These are phyloP conservation scores for Centruroides vittatus DNA, from an alignment of 1,140 invertebrate genomes.

Conservation along the genomic window DNA sequence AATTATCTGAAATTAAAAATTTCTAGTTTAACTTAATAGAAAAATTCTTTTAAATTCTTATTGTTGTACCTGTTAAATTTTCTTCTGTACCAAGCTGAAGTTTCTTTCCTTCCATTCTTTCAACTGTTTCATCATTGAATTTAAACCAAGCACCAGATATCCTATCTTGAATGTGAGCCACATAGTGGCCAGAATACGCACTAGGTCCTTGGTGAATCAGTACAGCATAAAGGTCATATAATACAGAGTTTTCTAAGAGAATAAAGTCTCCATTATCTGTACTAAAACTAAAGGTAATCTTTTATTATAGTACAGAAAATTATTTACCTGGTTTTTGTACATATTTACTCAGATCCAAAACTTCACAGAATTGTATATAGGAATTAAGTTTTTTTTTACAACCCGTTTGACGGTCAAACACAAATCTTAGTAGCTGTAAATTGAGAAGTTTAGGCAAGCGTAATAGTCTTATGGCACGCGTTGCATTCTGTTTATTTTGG, in stretches of 20 bases:
- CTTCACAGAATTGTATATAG: constrained; percentile 47
- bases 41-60: background rate
- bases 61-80: background rate
- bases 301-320: background rate
- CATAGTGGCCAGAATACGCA: constrained; percentile 56
- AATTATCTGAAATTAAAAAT: background rate
- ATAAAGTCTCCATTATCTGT: background rate
- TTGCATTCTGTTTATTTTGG: constrained; percentile 45
- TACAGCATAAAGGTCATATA: constrained; percentile 49
- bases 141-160: constrained; percentile 30
- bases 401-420: constrained; percentile 48
- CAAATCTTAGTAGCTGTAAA: constrained; percentile 47
- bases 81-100: constrained; percentile 37
- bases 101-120: constrained; percentile 41
- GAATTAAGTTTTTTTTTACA: constrained; percentile 53
- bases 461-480: constrained; percentile 41
- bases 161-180: constrained; percentile 43
- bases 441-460: constrained; percentile 52
- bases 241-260: constrained; percentile 13
- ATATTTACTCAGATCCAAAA: constrained; percentile 43
- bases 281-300: background rate
- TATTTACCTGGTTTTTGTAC: constrained; percentile 6
- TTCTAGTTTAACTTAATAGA: background rate
- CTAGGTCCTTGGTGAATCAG: constrained; percentile 49
- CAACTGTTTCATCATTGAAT: constrained; percentile 53